phyloP scores from a whole-genome alignment of 2,888 invertebrate genomes.

The Ophion ellenae region DNA sequence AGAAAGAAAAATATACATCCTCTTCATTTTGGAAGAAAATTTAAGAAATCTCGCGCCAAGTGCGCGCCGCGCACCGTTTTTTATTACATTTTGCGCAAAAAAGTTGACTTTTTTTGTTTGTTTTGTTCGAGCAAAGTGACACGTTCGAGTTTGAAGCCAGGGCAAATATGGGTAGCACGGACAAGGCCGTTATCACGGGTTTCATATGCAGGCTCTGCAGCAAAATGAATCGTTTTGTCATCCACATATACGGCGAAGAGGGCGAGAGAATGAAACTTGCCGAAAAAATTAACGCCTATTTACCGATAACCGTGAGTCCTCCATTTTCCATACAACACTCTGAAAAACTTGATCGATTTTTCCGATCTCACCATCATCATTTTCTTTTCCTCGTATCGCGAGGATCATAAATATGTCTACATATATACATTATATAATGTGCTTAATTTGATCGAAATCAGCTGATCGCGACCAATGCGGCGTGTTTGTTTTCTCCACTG shows the following conservation, averaged over 20 bases:
- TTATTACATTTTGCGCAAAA: not conserved
- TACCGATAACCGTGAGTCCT: constrained; percentile 89
- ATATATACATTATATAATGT: not conserved
- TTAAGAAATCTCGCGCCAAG: not conserved
- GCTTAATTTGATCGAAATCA: constrained; percentile 12
- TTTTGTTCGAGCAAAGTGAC: not conserved
- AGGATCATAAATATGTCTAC: not conserved
- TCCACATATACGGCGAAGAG: constrained; percentile 93
- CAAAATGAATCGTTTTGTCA: constrained; percentile 92
- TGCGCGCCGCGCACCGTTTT: not conserved
- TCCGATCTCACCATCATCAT: not conserved
- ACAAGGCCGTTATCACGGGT: constrained; percentile 91
- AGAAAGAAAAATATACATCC: not conserved
- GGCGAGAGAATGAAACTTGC: constrained; percentile 90
- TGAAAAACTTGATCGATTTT: not conserved
- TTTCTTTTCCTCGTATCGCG: not conserved
- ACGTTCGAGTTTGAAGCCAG: constrained; percentile 12
- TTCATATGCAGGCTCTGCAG: constrained; percentile 94
- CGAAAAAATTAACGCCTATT: constrained; percentile 91
- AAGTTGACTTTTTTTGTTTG: not conserved
- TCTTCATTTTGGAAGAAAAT: not conserved
- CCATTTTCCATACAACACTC: not conserved
- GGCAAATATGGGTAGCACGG: constrained; percentile 91
- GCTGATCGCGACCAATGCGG: not conserved
- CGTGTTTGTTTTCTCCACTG: constrained; percentile 22